These are phyloP conservation scores for Gnathonemus longibarbis DNA, from an alignment of 2,113 vertebrate genomes.

Conservation along the genomic window DNA sequence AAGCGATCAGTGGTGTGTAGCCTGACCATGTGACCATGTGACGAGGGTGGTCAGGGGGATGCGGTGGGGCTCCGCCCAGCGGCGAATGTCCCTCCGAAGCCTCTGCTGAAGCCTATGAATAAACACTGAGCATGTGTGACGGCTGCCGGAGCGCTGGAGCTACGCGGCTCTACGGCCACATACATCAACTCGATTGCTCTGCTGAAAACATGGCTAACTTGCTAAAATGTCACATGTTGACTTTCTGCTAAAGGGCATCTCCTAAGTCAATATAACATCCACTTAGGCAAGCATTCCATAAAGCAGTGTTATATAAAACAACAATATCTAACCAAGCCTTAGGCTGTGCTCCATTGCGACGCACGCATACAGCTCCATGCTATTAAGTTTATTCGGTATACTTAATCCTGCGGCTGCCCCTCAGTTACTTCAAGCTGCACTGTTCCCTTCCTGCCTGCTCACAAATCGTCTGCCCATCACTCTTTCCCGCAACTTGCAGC, in stretches of 20 bases:
- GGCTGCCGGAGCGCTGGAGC: background rate
- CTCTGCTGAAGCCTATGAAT: background rate
- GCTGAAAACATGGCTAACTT: background rate
- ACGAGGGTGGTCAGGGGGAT: background rate
- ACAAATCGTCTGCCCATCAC: background rate
- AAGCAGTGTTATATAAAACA: conserved; percentile 7
- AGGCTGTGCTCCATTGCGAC: background rate
- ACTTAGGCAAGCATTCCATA: conserved; percentile 12
- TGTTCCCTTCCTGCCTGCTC: background rate
- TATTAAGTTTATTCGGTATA: background rate
- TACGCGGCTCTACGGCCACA: background rate
- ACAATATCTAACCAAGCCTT: conserved; percentile 10
- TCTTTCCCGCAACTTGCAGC: background rate
- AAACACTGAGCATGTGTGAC: too few relatives aligned
- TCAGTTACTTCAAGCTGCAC: background rate
- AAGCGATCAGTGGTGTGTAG: background rate
- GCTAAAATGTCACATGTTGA: background rate
- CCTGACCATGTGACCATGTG: background rate
- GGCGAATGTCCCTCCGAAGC: background rate
- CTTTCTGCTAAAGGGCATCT: conserved; percentile 3
- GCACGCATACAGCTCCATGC: background rate
- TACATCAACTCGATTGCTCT: background rate
- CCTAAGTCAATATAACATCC: background rate
- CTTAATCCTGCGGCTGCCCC: background rate
- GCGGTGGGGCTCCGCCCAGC: background rate